These are phyloP conservation scores for Odontothrips loti DNA, from an alignment of 2,888 invertebrate genomes.

Conservation along the genomic window DNA sequence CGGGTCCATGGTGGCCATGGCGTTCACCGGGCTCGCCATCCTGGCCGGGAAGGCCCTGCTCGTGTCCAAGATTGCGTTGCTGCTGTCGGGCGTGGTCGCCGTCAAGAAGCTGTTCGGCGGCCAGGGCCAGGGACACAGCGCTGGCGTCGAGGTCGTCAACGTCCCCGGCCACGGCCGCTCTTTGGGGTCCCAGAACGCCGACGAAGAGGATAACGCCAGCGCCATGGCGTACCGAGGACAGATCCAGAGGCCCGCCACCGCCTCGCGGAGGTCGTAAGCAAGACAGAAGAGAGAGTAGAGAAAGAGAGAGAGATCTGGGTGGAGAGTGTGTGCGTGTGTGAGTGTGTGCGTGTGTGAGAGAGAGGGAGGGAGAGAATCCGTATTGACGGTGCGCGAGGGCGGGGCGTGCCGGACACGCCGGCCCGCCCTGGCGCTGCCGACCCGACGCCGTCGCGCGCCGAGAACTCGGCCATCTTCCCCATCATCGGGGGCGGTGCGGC, in stretches of 20 bases:
- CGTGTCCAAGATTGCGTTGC: conserved; percentile 44
- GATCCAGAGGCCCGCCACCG: conserved; percentile 28
- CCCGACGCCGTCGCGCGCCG: too few species aligned
- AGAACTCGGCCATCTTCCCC: too few species aligned
- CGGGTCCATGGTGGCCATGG: conserved; percentile 67
- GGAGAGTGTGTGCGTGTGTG: too few species aligned
- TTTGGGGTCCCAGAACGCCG: conserved; percentile 32
- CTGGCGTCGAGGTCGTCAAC: conserved; percentile 48
- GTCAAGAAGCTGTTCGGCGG: conserved; percentile 58
- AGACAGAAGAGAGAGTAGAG: background rate
- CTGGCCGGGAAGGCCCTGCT: conserved; percentile 44
- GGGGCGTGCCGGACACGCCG: too few species aligned
- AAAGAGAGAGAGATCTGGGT: background rate
- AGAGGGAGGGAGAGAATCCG: too few species aligned
- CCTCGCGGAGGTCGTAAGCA: background rate
- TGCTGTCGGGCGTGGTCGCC: conserved; percentile 49
- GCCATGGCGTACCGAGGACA: conserved; percentile 38
- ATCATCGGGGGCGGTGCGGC: too few species aligned
- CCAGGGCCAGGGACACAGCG: conserved; percentile 52
- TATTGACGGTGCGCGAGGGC: too few species aligned
- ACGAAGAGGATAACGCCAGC: conserved; percentile 35
- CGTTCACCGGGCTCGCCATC: conserved; percentile 68
- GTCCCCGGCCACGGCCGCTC: conserved; percentile 38
- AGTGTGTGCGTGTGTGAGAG: too few species aligned
- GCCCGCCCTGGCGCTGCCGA: too few species aligned